Evolutionary conservation across 2,113 vertebrate genomes (phyloP).

Genomic region (Penelope pileata): DNA sequence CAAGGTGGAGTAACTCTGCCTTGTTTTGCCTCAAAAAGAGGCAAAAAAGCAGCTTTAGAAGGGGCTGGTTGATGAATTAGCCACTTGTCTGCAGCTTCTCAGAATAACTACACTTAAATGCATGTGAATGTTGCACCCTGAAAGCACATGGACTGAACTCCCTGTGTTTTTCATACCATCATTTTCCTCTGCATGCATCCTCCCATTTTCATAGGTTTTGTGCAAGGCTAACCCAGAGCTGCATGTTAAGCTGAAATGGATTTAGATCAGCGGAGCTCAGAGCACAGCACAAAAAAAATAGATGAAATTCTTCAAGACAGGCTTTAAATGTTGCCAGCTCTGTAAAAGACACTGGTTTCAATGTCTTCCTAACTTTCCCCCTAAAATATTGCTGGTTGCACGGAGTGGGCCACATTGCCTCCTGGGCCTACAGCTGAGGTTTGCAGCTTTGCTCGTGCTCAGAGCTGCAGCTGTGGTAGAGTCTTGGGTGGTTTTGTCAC

Average conservation of each 20-base stretch:
- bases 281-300: not conserved
- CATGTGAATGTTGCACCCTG: not conserved
- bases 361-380: not conserved
- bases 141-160: not conserved
- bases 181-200: not conserved
- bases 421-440: not conserved
- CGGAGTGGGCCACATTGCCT: not conserved
- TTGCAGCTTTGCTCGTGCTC: not conserved
- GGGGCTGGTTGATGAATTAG: not conserved
- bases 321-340: not conserved
- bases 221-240: not conserved
- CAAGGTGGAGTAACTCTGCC: fast-evolving
- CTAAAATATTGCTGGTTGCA: not conserved
- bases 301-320: not conserved
- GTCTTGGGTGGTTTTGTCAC: not conserved
- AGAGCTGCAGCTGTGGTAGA: not conserved
- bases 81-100: not conserved
- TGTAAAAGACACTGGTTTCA: not conserved
- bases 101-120: not conserved
- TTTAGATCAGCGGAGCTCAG: slow-evolving; percentile 35
- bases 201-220: not conserved
- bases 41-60: not conserved
- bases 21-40: not conserved
- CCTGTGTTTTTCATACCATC: not conserved
- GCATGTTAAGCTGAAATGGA: not conserved